Evolutionary conservation across 2,888 invertebrate species (phyloP).

Genomic region (Eristalis pertinax): DNA sequence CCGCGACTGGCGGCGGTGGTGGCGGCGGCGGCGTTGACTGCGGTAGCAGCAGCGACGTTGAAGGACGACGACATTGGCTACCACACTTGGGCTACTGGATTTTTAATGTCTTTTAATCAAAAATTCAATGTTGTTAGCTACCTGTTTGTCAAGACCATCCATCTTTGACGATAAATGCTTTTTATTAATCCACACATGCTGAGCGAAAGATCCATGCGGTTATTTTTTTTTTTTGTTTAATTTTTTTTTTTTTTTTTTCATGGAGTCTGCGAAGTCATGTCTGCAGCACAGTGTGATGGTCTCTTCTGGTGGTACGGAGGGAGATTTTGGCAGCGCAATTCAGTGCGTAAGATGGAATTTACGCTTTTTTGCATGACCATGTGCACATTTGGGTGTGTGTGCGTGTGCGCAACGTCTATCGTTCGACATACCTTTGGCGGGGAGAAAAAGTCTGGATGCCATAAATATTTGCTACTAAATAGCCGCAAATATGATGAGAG

Average conservation of each 20-base stretch:
- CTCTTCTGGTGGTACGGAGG: background rate
- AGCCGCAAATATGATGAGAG: constrained; percentile 49
- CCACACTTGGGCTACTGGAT: constrained; percentile 79
- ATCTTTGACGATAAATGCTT: constrained; percentile 74
- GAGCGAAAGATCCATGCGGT: constrained; percentile 43
- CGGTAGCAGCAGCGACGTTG: background rate
- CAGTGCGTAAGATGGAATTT: constrained; percentile 68
- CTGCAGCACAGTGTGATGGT: background rate
- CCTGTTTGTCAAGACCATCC: constrained; percentile 73
- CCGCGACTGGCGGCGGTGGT: background rate
- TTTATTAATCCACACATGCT: constrained; percentile 73
- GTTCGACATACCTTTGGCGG: constrained; percentile 7
- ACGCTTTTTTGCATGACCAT: constrained; percentile 11
- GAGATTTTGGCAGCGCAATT: constrained; percentile 52
- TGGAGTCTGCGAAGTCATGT: background rate
- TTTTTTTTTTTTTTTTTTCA: background rate
- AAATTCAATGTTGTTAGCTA: constrained; percentile 73
- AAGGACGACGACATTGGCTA: constrained; percentile 41
- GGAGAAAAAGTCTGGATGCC: constrained; percentile 22
- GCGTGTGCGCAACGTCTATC: background rate
- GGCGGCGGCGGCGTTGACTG: background rate
- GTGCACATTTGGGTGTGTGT: background rate
- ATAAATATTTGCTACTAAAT: constrained; percentile 45
- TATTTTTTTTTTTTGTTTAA: constrained; percentile 13
- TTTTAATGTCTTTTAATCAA: constrained; percentile 82